phyloP scores from a whole-genome alignment of 2,888 invertebrate species.

The Endotricha flammealis region DNA sequence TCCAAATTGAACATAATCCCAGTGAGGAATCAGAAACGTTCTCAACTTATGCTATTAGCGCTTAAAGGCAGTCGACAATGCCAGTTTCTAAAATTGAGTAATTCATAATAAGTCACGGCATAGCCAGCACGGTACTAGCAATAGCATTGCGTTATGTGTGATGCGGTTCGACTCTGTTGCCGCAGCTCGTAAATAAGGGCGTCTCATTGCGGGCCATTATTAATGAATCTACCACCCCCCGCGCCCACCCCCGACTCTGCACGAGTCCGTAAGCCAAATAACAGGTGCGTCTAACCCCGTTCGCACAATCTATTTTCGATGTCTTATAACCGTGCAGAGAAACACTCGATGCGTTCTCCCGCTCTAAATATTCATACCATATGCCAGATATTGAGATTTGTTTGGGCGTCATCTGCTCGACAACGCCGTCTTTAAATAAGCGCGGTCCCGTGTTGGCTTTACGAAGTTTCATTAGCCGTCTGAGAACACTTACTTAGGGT shows the following conservation, averaged over 20 bases:
- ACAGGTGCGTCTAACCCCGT: constrained; percentile 78
- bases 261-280: constrained; percentile 68
- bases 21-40: too few relatives aligned
- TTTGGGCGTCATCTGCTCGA: constrained; percentile 73
- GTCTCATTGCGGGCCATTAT: constrained; percentile 75
- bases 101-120: too few relatives aligned
- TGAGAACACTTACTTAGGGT: constrained; percentile 60
- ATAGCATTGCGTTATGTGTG: constrained; percentile 37
- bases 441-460: constrained; percentile 59
- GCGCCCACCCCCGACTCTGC: constrained; percentile 47
- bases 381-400: constrained; percentile 75
- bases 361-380: constrained; percentile 76
- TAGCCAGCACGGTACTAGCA: constrained; percentile 19
- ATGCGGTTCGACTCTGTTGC: constrained; percentile 58
- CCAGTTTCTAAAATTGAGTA: too few relatives aligned
- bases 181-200: constrained; percentile 74
- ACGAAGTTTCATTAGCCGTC: constrained; percentile 68
- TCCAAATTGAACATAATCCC: too few relatives aligned
- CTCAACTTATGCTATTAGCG: too few relatives aligned
- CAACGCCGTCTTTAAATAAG: constrained; percentile 66
- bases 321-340: constrained; percentile 73
- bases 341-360: constrained; percentile 66
- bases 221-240: constrained; percentile 69
- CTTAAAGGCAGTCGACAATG: too few relatives aligned
- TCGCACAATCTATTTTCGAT: constrained; percentile 78